These are phyloP conservation scores for Phymastichus coffea DNA, from an alignment of 1,140 invertebrate species.

Conservation along the genomic window DNA sequence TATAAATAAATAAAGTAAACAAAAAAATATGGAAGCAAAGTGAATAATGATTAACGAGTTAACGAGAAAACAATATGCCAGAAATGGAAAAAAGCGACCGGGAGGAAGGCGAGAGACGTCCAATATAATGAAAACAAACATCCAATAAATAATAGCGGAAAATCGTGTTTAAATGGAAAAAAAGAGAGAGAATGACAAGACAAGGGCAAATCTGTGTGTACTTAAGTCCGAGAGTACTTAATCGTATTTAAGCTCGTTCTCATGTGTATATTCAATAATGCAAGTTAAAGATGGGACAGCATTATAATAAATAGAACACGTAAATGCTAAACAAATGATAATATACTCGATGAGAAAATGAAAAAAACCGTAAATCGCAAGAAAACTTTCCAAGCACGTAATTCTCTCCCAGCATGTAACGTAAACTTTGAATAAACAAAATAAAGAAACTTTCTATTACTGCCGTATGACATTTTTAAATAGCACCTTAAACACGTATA, in stretches of 20 bases:
- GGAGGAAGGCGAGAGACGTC: slow-evolving; percentile 14
- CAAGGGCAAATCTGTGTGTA: slow-evolving; percentile 11
- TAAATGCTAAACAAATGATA: neutral
- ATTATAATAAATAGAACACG: too few species aligned
- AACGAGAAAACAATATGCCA: neutral
- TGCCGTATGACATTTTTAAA: slow-evolving; percentile 10
- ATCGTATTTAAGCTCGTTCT: slow-evolving; percentile 10
- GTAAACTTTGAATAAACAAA: too few species aligned
- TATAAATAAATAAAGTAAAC: slow-evolving; percentile 1
- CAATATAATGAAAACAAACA: too few species aligned
- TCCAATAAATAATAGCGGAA: too few species aligned
- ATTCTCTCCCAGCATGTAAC: slow-evolving; percentile 18
- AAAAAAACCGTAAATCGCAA: neutral
- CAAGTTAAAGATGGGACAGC: too few species aligned
- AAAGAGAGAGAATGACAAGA: neutral
- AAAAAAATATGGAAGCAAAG: neutral
- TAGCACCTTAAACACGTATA: neutral
- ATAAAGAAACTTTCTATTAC: slow-evolving; percentile 22
- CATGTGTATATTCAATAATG: slow-evolving; percentile 13
- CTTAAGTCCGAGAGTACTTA: slow-evolving; percentile 14
- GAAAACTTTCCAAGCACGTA: slow-evolving; percentile 8
- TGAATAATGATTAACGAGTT: neutral
- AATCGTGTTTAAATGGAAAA: too few species aligned
- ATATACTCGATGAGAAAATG: neutral
- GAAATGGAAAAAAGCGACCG: neutral